Conservation (phyloP, 2,797 vertebrate species). For the Chiropotes sagulatus region DNA sequence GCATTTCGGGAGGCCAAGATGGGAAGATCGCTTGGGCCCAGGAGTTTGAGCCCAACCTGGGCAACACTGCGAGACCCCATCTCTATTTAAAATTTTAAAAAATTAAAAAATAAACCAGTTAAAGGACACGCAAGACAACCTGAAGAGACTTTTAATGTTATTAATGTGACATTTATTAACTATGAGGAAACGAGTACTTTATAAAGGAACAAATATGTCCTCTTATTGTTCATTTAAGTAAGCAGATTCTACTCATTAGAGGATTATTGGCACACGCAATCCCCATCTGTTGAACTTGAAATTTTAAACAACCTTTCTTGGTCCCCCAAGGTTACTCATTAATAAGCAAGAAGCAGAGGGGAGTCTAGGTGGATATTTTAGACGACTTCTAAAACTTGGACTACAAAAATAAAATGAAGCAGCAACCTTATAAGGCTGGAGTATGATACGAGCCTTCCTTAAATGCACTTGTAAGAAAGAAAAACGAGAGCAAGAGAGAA, state of each 20-base stretch:
- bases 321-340: not conserved
- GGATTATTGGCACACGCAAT: not conserved
- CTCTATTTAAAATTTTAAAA: not conserved
- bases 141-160: not conserved
- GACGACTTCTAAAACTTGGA: not conserved
- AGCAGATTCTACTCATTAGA: not conserved
- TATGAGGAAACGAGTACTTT: not conserved
- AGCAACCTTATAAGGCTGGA: not conserved
- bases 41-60: not conserved
- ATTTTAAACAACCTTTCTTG: conserved; percentile 31
- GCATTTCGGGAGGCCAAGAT: not conserved
- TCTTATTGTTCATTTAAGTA: not conserved
- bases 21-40: not conserved
- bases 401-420: conserved; percentile 1
- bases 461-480: not conserved
- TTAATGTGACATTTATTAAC: not conserved
- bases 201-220: not conserved
- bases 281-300: not conserved
- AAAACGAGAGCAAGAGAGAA: not conserved
- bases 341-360: conserved; percentile 17
- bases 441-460: not conserved
- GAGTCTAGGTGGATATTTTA: not conserved
- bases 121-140: not conserved
- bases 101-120: not conserved
- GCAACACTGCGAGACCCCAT: not conserved